These are phyloP conservation scores for Jordanella pulchra DNA, from an alignment of 2,797 vertebrate genomes.

Conservation along the genomic window DNA sequence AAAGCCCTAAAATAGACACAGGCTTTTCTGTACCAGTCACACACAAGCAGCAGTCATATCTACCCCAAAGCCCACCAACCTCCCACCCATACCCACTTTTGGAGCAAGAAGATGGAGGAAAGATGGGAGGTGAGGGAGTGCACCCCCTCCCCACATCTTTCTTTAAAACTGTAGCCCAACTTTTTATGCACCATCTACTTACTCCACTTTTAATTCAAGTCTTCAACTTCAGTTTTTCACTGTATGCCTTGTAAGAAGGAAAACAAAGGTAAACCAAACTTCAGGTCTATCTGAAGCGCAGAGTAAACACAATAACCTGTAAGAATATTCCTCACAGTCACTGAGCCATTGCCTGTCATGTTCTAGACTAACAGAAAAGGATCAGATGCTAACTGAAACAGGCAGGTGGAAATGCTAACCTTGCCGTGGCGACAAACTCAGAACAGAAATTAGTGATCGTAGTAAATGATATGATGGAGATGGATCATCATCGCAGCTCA, in stretches of 20 bases:
- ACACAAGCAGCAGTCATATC: constrained; percentile 97
- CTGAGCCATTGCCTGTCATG: constrained; percentile 32
- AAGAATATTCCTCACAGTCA: constrained; percentile 14
- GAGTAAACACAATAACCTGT: constrained; percentile 27
- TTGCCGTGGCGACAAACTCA: constrained; percentile 64
- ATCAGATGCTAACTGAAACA: constrained; percentile 20
- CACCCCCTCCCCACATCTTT: constrained; percentile 51
- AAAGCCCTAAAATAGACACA: constrained; percentile 99
- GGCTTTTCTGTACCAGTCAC: constrained; percentile 99
- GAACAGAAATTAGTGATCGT: constrained; percentile 10
- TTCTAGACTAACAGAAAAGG: constrained; percentile 26
- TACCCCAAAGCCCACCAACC: constrained; percentile 59
- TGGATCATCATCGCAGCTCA: constrained; percentile 10
- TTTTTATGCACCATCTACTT: constrained; percentile 13
- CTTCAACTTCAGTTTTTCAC: constrained; percentile 7
- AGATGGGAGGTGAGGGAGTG: constrained; percentile 53
- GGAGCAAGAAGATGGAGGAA: constrained; percentile 44
- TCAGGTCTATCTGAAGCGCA: constrained; percentile 42
- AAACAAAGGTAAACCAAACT: constrained; percentile 44
- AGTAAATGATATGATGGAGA: constrained; percentile 22
- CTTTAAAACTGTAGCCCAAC: constrained; percentile 36
- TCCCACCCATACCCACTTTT: constrained; percentile 49
- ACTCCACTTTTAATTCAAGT: constrained; percentile 13
- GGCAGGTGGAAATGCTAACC: constrained; percentile 82
- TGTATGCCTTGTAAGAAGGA: constrained; percentile 32